These are phyloP conservation scores for Vesta saturnalis DNA, from an alignment of 2,888 invertebrate species.

Conservation along the genomic window DNA sequence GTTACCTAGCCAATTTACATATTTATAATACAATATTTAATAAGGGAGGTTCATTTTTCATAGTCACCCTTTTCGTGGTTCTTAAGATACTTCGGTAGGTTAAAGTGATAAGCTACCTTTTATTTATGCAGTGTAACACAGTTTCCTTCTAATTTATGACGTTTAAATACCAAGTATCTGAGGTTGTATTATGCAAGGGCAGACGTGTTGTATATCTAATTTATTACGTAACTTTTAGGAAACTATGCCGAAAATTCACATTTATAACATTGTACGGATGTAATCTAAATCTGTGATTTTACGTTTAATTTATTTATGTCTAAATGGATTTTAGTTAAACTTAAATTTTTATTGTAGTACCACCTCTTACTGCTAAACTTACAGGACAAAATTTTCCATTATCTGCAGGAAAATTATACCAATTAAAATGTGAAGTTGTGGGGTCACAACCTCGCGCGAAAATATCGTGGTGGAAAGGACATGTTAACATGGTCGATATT, in stretches of 20 bases:
- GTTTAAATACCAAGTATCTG: constrained; percentile 22
- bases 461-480: constrained; percentile 82
- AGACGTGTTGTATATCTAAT: constrained; percentile 24
- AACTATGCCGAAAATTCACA: constrained; percentile 18
- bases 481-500: constrained; percentile 71
- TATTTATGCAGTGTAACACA: constrained; percentile 18
- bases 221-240: constrained; percentile 27
- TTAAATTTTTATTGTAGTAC: constrained; percentile 71
- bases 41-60: neutral
- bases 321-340: neutral
- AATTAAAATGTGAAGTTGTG: constrained; percentile 76
- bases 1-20: neutral
- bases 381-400: constrained; percentile 76
- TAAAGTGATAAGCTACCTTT: constrained; percentile 12
- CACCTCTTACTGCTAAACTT: constrained; percentile 75
- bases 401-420: constrained; percentile 76
- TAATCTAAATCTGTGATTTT: neutral
- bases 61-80: constrained; percentile 1
- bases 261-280: no score
- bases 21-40: neutral
- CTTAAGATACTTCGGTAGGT: neutral
- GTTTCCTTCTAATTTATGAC: constrained; percentile 20
- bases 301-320: neutral
- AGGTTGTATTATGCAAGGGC: constrained; percentile 3
- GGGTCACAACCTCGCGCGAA: constrained; percentile 78